Evolutionary conservation across 2,113 vertebrate species (phyloP), one percentile per base, ranked within the genome.

Genomic region (Nothocercus nigrocapillus): DNA sequence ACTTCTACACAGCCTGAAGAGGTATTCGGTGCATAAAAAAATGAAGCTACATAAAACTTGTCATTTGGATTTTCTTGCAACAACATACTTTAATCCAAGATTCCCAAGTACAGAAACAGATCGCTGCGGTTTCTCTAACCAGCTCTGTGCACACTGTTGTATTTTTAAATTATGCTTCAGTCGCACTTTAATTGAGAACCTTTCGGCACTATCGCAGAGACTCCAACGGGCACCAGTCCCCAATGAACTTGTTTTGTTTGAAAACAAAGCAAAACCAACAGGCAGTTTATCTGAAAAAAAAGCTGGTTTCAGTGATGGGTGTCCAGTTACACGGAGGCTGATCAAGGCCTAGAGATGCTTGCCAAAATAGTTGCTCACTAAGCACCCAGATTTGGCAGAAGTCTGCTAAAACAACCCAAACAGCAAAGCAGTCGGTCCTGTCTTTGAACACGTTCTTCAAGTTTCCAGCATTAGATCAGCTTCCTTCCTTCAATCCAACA

Each of bases 251-350:
- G 54, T 67, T 95, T 93, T 63, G 67, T 79, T 93, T 78, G 92
- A 91, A 96, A 94, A 86, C 61, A 82, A 93, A 95, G 80, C 78
- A 85, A 94, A 79, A 72, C 42, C 59, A 86, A 88, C 68, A 70
- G 63, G 47, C 93, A 93, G 54, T 89, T 92, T 75, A 86, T 75
- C 27, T 61, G 68, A 47, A 49, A 66, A 66, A 66, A 67, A 82
- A 73, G 78, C 82, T 79, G 77, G 68, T 38, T 91, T 75, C 76
- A 36, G 67, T 83, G 28, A 88, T 86, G 88, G 78, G 30, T 34
- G 44, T 69, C 53, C 78, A 90, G n/a, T 82, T 89, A 85, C 56
- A 76, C 75, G 54, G 44, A 88, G 70, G 42, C 59, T 49, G 70
- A 75, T 34, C 73, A 84, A 42, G 81, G 34, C 63, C 88, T 77